Percentiles rank a stretch among this genome's conserved stretches.
These are phyloP conservation scores for Idaea dimidiata DNA, from an alignment of 2,888 invertebrate species.

Conservation along the genomic window DNA sequence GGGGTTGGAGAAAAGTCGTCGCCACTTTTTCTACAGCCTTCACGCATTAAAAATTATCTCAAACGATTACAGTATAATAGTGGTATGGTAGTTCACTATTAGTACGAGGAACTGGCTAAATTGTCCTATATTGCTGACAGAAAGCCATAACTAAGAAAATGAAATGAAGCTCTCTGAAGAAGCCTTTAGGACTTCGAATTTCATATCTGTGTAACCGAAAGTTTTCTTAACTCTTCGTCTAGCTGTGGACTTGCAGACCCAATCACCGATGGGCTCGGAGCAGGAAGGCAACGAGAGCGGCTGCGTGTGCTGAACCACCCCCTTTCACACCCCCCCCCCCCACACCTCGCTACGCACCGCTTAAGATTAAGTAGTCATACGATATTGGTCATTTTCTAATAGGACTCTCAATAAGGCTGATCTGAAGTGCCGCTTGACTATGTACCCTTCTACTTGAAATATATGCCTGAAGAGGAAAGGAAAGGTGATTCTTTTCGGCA, in stretches of 20 bases:
- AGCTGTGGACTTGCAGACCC: slow-evolving; percentile 92
- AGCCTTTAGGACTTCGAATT: neutral
- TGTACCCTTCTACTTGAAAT: no score
- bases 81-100: no score
- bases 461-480: no score
- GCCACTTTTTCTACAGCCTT: no score
- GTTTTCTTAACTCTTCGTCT: slow-evolving; percentile 51
- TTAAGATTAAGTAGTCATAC: slow-evolving; percentile 16
- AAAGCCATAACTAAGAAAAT: no score
- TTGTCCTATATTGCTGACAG: no score
- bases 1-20: no score
- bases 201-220: slow-evolving; percentile 7
- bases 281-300: slow-evolving; percentile 90
- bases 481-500: no score
- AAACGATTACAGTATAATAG: no score
- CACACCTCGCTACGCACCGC: slow-evolving; percentile 36
- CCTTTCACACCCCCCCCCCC: slow-evolving; percentile 23
- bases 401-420: neutral
- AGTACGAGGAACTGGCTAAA: no score
- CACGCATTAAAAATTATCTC: no score
- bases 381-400: neutral
- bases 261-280: slow-evolving; percentile 89
- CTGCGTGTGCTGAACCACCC: slow-evolving; percentile 86
- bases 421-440: neutral
- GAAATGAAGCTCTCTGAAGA: no score